phyloP scores from a whole-genome alignment of 2,888 invertebrate species.

The Polymixis flavicincta region DNA sequence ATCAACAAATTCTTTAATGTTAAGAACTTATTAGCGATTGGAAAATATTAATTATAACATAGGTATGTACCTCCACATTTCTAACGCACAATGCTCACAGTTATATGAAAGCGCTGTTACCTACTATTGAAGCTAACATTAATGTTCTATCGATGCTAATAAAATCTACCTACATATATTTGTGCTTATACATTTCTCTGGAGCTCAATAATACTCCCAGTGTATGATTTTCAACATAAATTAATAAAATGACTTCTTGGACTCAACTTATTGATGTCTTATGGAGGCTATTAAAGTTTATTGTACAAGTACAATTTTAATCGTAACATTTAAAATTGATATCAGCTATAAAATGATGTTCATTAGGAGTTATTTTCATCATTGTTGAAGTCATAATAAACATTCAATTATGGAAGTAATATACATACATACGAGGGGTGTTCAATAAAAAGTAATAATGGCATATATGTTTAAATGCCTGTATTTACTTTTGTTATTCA shows the following conservation, averaged over 20 bases:
- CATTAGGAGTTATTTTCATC: not conserved
- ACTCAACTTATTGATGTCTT: slow-evolving; percentile 19
- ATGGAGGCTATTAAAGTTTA: slow-evolving; percentile 28
- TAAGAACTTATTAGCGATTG: slow-evolving; percentile 5
- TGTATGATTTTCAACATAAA: slow-evolving; percentile 26
- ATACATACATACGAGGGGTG: no score
- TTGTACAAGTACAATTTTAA: slow-evolving; percentile 12
- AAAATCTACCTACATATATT: slow-evolving; percentile 25
- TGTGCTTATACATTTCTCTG: slow-evolving; percentile 50
- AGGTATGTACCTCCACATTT: not conserved
- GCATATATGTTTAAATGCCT: no score
- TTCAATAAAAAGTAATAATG: no score
- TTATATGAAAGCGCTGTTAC: slow-evolving; percentile 27
- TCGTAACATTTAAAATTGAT: slow-evolving; percentile 27
- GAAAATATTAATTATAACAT: not conserved
- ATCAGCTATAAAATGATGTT: slow-evolving; percentile 4
- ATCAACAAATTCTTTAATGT: no score
- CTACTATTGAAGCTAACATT: no score
- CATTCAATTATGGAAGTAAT: not conserved
- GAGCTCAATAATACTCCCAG: slow-evolving; percentile 29
- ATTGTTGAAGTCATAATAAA: not conserved
- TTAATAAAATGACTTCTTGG: slow-evolving; percentile 25
- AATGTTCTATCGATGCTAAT: no score
- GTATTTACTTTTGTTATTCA: no score
- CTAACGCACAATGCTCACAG: not conserved